Conservation (phyloP, 2,113 vertebrate genomes). For the western clawed frog (Xenopus tropicalis) region UCB_Xtro_10.0 CM004448.2:141294001-141294500, state of each 20-base stretch:
- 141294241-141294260: neutral
- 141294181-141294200: conserved; percentile 11
- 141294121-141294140: neutral
- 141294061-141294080: neutral
- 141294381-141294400: no score
- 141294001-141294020: no score
- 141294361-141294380: no score
- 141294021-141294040: no score
- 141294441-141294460: no score
- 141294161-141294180: conserved; percentile 30
- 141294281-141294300: conserved; percentile 24
- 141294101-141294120: conserved; percentile 13
- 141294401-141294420: no score
- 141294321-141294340: neutral
- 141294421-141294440: no score
- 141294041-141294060: neutral
- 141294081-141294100: neutral
- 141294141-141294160: neutral
- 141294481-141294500: no score
- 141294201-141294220: neutral
- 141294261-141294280: conserved; percentile 17
- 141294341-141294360: neutral
- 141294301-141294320: neutral
- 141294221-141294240: conserved; percentile 19
- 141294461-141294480: no score